phyloP scores from a whole-genome alignment of 2,888 invertebrate species.

The Trichopria drosophilae region DNA sequence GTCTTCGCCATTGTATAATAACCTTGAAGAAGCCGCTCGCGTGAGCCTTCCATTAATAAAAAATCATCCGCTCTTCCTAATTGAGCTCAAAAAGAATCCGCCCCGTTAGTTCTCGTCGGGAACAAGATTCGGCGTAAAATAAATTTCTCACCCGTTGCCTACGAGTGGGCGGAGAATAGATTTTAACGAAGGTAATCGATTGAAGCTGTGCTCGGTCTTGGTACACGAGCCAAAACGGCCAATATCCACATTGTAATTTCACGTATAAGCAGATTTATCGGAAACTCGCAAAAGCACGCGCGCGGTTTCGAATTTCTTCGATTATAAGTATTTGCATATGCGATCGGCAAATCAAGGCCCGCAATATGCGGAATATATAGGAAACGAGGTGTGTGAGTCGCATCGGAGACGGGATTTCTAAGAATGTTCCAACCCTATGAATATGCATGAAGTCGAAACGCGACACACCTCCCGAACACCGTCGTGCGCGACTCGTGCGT shows the following conservation, averaged over 20 bases:
- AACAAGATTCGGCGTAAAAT: too few species aligned
- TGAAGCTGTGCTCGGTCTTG: too few species aligned
- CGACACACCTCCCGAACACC: conserved; percentile 28
- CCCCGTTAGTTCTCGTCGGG: too few species aligned
- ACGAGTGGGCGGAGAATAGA: conserved; percentile 4
- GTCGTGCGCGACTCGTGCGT: conserved; percentile 1
- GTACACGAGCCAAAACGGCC: too few species aligned
- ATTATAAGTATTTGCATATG: too few species aligned
- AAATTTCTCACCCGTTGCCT: conserved; percentile 10
- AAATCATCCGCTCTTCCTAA: too few species aligned
- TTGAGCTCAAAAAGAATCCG: too few species aligned
- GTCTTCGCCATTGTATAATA: too few species aligned
- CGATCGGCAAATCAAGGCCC: conserved; percentile 12
- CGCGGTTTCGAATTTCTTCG: too few species aligned
- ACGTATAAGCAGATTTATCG: conserved; percentile 19
- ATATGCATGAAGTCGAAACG: conserved; percentile 48
- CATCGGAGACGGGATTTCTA: conserved; percentile 37
- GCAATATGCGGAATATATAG: conserved; percentile 5
- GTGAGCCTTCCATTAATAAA: too few species aligned
- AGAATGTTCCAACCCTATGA: conserved; percentile 46
- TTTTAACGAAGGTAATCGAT: conserved; percentile 19
- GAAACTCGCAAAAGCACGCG: neutral
- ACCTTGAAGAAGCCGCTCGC: too few species aligned
- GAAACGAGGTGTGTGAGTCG: too few species aligned
- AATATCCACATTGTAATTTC: conserved; percentile 21